A percentile compares a stretch with the other conserved stretches of the same genome.
These are phyloP conservation scores for Brachionus plicatilis DNA, from an alignment of 1,140 invertebrate species.

Conservation along the genomic window DNA sequence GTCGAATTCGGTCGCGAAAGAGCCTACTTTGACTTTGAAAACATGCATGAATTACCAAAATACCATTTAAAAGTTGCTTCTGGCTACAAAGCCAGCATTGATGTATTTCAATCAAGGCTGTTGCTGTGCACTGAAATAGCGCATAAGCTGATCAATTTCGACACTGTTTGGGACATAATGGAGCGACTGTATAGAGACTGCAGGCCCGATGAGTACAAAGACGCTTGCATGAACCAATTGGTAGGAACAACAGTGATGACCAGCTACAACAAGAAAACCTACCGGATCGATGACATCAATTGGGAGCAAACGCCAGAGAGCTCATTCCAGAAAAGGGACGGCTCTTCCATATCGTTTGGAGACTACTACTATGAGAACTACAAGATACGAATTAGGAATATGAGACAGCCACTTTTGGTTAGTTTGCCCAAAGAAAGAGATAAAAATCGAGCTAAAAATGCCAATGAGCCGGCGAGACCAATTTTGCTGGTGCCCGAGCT, in stretches of 20 bases:
- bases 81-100: slow-evolving; percentile 37
- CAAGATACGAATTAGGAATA: slow-evolving; percentile 67
- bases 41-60: not conserved
- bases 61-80: slow-evolving; percentile 20
- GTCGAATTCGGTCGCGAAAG: slow-evolving; percentile 7
- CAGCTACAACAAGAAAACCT: slow-evolving; percentile 78
- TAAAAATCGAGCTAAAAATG: slow-evolving; percentile 42
- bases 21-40: slow-evolving; percentile 40
- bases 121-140: slow-evolving; percentile 77
- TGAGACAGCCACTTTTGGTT: slow-evolving; percentile 68
- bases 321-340: slow-evolving; percentile 60
- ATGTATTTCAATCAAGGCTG: slow-evolving; percentile 56
- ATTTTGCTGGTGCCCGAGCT: slow-evolving; percentile 52
- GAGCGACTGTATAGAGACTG: slow-evolving; percentile 51
- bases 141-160: slow-evolving; percentile 69
- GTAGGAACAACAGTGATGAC: slow-evolving; percentile 34
- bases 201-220: slow-evolving; percentile 44
- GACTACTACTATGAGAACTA: slow-evolving; percentile 71
- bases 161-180: slow-evolving; percentile 71
- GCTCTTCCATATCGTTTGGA: slow-evolving; percentile 64
- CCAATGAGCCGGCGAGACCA: slow-evolving; percentile 40
- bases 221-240: not conserved
- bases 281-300: slow-evolving; percentile 77
- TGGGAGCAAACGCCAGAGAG: slow-evolving; percentile 65
- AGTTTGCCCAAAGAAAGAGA: slow-evolving; percentile 48